Evolutionary conservation across 2,888 invertebrate genomes (phyloP).

Genomic region (Sylvicola cinctus): DNA sequence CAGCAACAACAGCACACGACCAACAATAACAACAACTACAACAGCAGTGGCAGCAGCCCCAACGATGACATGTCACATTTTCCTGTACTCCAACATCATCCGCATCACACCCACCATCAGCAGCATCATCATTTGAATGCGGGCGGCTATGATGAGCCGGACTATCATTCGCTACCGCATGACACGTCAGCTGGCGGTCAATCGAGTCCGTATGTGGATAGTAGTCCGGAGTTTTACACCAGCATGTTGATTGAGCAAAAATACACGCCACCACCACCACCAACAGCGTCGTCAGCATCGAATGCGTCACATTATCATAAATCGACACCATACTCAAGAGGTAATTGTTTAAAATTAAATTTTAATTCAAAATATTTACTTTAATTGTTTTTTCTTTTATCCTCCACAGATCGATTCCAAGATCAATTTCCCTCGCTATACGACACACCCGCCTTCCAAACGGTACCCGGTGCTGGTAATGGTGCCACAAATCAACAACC

Average conservation of each 20-base stretch:
- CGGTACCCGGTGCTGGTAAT: constrained; percentile 49
- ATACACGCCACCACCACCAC: constrained; percentile 12
- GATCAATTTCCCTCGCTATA: constrained; percentile 29
- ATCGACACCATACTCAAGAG: constrained; percentile 7
- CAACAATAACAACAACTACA: constrained; percentile 17
- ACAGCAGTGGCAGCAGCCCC: no score
- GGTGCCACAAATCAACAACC: constrained; percentile 20
- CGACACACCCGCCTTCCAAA: constrained; percentile 49
- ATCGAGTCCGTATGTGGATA: constrained; percentile 11
- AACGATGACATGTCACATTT: no score
- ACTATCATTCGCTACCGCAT: constrained; percentile 12
- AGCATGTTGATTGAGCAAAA: constrained; percentile 14
- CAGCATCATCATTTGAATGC: no score
- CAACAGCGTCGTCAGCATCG: no score
- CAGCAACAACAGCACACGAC: constrained; percentile 9
- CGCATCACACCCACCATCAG: no score
- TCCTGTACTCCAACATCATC: not conserved
- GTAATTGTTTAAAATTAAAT: constrained; percentile 1
- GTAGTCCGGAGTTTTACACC: constrained; percentile 12
- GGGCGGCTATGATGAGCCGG: constrained; percentile 12
- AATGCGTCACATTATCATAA: constrained; percentile 8
- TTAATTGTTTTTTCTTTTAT: constrained; percentile 1
- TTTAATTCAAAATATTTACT: not conserved
- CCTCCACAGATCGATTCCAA: constrained; percentile 20
- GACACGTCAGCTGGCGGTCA: no score